Percentiles rank a stretch among this genome's conserved stretches.
These are phyloP conservation scores for Onychomys leucogaster DNA, from an alignment of 2,797 vertebrate species.

Conservation along the genomic window DNA sequence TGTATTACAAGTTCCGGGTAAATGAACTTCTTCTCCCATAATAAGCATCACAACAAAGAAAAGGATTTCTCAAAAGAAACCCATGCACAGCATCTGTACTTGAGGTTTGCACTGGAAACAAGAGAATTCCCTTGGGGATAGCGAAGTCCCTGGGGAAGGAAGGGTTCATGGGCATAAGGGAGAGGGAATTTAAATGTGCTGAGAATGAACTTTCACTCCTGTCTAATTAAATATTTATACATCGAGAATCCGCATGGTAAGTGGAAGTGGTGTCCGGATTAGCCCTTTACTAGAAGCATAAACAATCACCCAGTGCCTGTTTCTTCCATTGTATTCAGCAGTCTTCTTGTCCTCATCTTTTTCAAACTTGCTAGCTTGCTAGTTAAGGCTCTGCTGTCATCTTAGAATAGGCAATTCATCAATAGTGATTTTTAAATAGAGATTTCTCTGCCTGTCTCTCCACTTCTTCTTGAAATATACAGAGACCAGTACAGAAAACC, in stretches of 20 bases:
- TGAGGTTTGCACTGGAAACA: not conserved
- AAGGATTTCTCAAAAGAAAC: not conserved
- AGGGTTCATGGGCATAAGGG: not conserved
- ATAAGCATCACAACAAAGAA: not conserved
- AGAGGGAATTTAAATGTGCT: constrained; percentile 11
- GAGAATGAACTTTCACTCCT: not conserved
- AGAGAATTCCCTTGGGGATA: not conserved
- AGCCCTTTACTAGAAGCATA: not conserved
- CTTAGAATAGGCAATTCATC: not conserved
- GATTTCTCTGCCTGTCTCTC: not conserved
- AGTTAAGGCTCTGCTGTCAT: not conserved
- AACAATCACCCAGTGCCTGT: not conserved
- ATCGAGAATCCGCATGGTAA: not conserved
- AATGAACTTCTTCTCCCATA: constrained; percentile 52
- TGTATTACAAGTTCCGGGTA: not conserved
- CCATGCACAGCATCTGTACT: not conserved
- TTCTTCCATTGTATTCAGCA: not conserved
- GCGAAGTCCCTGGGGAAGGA: not conserved
- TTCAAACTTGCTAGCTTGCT: not conserved
- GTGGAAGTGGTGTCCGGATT: not conserved
- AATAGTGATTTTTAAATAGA: constrained; percentile 6
- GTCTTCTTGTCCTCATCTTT: not conserved
- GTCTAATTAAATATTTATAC: constrained; percentile 18
- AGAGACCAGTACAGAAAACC: not conserved
- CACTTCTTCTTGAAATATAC: not conserved